phyloP scores from a whole-genome alignment of 2,113 vertebrate species.

The Oreocharis arfaki region DNA sequence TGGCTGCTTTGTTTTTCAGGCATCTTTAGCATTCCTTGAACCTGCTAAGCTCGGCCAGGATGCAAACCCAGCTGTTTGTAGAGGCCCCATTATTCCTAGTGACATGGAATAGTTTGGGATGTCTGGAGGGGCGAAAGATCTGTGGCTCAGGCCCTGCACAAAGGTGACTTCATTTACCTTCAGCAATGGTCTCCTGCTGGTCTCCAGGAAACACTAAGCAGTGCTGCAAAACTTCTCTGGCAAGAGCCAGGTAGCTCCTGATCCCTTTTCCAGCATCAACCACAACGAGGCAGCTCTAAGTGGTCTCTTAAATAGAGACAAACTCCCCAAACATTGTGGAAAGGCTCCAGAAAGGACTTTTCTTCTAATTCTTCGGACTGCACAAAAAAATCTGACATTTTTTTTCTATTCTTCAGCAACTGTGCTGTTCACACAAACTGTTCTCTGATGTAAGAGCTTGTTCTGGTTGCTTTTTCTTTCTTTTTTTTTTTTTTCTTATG shows the following conservation, averaged over 20 bases:
- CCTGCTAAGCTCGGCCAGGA: background rate
- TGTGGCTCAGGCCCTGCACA: background rate
- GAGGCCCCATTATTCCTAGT: background rate
- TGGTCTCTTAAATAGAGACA: background rate
- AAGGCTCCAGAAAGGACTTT: background rate
- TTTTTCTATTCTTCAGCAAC: background rate
- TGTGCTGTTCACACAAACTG: background rate
- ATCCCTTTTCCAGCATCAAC: background rate
- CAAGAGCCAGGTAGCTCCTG: background rate
- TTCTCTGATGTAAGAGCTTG: background rate
- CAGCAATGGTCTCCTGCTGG: background rate
- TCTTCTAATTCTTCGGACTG: background rate
- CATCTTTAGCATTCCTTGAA: background rate
- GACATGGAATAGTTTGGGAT: background rate
- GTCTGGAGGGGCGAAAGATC: background rate
- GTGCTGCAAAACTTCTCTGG: background rate
- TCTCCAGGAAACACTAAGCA: background rate
- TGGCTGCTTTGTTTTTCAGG: background rate
- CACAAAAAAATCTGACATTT: background rate
- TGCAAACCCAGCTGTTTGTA: background rate
- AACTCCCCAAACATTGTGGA: background rate
- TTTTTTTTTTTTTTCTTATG: background rate
- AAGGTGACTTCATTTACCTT: background rate
- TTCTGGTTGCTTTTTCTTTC: background rate
- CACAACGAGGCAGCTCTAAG: background rate